Evolutionary conservation across 1,140 invertebrate species (phyloP).

Genomic region (Pseudoatta argentina): DNA sequence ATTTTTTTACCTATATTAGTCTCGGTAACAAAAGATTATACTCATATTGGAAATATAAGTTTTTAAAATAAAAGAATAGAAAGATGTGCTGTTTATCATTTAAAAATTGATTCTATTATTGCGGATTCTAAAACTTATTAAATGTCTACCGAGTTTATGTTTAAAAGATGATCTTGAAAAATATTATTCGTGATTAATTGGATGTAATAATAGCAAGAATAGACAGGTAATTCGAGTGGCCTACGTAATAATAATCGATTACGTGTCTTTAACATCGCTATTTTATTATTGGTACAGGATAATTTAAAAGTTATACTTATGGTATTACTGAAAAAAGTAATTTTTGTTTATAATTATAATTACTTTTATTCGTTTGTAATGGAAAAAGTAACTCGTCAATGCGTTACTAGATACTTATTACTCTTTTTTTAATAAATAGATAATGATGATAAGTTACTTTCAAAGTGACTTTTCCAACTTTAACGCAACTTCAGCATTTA

Average conservation of each 20-base stretch:
- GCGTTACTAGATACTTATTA: too few relatives aligned
- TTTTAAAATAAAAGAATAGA: background rate
- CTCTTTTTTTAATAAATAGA: too few relatives aligned
- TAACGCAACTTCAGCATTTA: too few relatives aligned
- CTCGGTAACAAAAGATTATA: background rate
- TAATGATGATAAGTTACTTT: too few relatives aligned
- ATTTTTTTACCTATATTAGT: background rate
- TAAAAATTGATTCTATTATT: background rate
- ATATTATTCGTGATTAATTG: background rate
- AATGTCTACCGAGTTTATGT: background rate
- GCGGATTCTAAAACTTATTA: background rate
- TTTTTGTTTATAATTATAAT: too few relatives aligned
- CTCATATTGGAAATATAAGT: background rate
- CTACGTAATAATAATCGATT: background rate
- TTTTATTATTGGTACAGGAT: background rate
- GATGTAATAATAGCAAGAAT: background rate
- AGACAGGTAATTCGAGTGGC: background rate
- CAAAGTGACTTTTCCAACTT: too few relatives aligned
- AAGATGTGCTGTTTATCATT: background rate
- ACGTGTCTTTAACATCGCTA: background rate
- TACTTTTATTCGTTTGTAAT: too few relatives aligned
- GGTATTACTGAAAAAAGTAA: too few relatives aligned
- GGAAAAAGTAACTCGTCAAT: too few relatives aligned
- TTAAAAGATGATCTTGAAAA: slow-evolving; percentile 16
- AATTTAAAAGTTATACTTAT: background rate